Conservation (phyloP, 2,888 invertebrate species). For the Drepana falcataria region DNA sequence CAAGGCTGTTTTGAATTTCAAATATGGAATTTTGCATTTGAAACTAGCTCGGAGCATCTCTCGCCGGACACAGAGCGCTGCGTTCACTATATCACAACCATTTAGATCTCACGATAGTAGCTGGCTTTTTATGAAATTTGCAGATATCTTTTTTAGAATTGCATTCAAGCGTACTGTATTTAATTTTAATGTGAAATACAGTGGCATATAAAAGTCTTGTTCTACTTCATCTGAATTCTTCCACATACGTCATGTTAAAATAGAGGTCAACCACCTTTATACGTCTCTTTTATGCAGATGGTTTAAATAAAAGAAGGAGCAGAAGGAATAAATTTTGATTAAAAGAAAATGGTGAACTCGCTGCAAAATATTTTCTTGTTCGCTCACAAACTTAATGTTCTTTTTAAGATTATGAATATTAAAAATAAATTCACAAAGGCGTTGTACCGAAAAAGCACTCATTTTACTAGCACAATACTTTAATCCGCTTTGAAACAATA, state of each 20-base stretch:
- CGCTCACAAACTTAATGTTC: slow-evolving; percentile 28
- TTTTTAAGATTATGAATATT: slow-evolving; percentile 28
- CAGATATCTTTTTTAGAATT: background rate
- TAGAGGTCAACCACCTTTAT: too few species aligned
- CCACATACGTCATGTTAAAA: too few species aligned
- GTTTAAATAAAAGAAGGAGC: too few species aligned
- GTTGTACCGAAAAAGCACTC: slow-evolving; percentile 22
- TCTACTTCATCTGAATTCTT: too few species aligned
- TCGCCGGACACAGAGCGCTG: slow-evolving; percentile 42
- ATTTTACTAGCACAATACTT: slow-evolving; percentile 15
- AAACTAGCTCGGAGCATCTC: slow-evolving; percentile 56
- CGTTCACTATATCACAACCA: slow-evolving; percentile 32
- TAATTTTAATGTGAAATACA: too few species aligned
- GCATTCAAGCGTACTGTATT: too few species aligned
- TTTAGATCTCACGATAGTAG: slow-evolving; percentile 36
- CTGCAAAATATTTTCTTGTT: slow-evolving; percentile 23
- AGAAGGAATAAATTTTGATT: too few species aligned
- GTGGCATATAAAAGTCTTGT: too few species aligned
- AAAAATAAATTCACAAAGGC: slow-evolving; percentile 30
- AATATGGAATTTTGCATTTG: slow-evolving; percentile 72
- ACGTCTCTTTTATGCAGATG: too few species aligned
- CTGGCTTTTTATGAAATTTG: slow-evolving; percentile 4
- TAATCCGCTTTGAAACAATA: slow-evolving; percentile 4
- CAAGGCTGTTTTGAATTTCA: slow-evolving; percentile 70
- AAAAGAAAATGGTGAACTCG: slow-evolving; percentile 17